These are phyloP conservation scores for Drosophila ohnishii DNA, from an alignment of 1,140 invertebrate species.

Conservation along the genomic window DNA sequence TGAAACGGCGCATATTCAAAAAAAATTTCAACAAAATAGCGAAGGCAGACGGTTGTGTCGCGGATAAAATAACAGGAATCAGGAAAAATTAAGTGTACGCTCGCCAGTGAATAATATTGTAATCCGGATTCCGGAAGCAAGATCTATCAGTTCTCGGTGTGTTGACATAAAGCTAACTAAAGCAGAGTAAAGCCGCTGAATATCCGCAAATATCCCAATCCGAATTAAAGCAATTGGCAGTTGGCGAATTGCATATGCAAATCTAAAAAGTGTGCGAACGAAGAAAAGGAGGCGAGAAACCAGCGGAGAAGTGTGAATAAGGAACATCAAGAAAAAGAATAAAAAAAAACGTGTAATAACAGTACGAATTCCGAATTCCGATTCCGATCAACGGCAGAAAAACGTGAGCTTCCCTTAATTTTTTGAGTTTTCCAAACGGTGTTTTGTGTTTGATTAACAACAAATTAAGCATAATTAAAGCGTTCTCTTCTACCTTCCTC, in stretches of 20 bases:
- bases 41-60: slow-evolving; percentile 6
- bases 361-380: slow-evolving; percentile 50
- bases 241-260: slow-evolving; percentile 66
- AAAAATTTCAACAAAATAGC: slow-evolving; percentile 1
- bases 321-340: slow-evolving; percentile 40
- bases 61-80: slow-evolving; percentile 8
- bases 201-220: slow-evolving; percentile 22
- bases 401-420: slow-evolving; percentile 63
- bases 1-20: background rate
- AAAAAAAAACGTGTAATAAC: slow-evolving; percentile 37
- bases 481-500: slow-evolving; percentile 25
- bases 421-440: slow-evolving; percentile 49
- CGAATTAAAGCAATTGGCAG: slow-evolving; percentile 24
- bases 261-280: slow-evolving; percentile 61
- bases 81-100: slow-evolving; percentile 72
- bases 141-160: slow-evolving; percentile 26
- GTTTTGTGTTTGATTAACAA: slow-evolving; percentile 69
- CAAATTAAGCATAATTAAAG: slow-evolving; percentile 76
- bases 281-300: slow-evolving; percentile 40
- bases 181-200: slow-evolving; percentile 14
- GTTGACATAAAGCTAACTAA: slow-evolving; percentile 21
- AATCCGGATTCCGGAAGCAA: slow-evolving; percentile 45
- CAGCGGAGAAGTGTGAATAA: slow-evolving; percentile 46
- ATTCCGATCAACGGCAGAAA: slow-evolving; percentile 49
- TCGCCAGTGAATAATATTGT: slow-evolving; percentile 60